Evolutionary conservation across 2,888 invertebrate genomes (phyloP), one percentile per base, ranked within the genome.

Genomic region (Nomada fabriciana): DNA sequence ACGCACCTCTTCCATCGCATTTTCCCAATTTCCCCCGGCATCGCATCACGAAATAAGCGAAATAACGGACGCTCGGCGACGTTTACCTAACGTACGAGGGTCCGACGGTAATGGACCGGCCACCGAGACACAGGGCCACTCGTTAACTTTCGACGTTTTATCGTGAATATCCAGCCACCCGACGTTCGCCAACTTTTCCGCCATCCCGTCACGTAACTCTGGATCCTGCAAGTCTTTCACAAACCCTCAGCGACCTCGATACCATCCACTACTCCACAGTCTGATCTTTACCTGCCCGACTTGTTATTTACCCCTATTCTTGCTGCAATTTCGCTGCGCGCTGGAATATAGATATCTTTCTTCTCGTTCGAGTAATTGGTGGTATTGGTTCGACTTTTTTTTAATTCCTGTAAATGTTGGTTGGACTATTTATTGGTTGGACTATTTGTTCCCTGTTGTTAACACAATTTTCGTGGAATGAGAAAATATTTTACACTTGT

Each of bases 141-240:
- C 64, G 76, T 78, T 74, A 78, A 61, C 77, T 78, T 78, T 78
- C 77, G 74, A 78, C 67, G 67, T 78, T 78, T 78, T 74, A 78
- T 78, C 77, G 67, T 43, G 71, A 71, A 57, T 57, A 68, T 59
- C 52, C 55, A n/a, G 23, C 52, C 18, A 29, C 43, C 15, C 18
- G 13, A 25, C 36, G 2, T 13, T 43, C 63, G 53, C n/a, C 64
- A 64, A 76, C 72, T 76, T 76, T 64, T 29, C 59, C 18, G 13
- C 42, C 60, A 43, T n/a, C 53, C 2, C 50, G 36, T 63, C 61
- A 25, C 76, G 76, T 53, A 76, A 76, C 71, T 50, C 60, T n/a
- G 23, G 60, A 68, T 68, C 29, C 65, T 11, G 68, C 36, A 50
- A 60, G 52, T 25, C 60, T 75, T 69, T 75, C 59, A 60, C 25